These are phyloP conservation scores for Buphagus erythrorhynchus DNA, from an alignment of 2,797 vertebrate species.

Conservation along the genomic window DNA sequence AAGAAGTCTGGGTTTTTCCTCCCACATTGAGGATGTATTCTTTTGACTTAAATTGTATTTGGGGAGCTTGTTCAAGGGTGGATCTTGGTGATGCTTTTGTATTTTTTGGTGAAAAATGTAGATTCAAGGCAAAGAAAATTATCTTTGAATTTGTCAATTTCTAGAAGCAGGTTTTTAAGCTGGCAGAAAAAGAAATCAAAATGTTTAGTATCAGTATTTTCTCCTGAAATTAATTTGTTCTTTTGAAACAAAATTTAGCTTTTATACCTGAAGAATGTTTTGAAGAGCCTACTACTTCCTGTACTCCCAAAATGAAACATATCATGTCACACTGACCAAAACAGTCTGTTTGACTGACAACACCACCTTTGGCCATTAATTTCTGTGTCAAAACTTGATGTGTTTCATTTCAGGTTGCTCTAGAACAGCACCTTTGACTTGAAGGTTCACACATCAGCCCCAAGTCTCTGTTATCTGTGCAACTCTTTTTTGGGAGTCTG, in stretches of 20 bases:
- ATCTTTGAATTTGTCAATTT: not conserved
- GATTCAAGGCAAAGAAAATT: not conserved
- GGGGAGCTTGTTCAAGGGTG: not conserved
- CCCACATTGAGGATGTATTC: not conserved
- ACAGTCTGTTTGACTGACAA: not conserved
- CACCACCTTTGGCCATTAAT: not conserved
- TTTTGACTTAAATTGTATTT: not conserved
- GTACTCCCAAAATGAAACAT: not conserved
- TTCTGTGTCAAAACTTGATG: not conserved
- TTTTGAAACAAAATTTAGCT: not conserved
- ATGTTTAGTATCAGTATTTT: not conserved
- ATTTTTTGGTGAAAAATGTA: not conserved
- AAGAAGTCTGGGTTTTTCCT: not conserved
- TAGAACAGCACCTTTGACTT: not conserved
- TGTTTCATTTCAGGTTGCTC: not conserved
- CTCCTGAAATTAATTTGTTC: not conserved
- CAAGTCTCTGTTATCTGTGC: not conserved
- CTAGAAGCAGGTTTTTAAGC: not conserved
- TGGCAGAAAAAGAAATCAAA: not conserved
- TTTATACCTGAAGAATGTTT: not conserved
- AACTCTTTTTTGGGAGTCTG: not conserved
- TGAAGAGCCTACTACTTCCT: not conserved
- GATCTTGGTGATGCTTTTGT: not conserved
- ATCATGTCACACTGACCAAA: not conserved
- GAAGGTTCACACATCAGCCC: not conserved